These are phyloP conservation scores for Tribolium freemani DNA, from an alignment of 2,888 invertebrate species.

Conservation along the genomic window DNA sequence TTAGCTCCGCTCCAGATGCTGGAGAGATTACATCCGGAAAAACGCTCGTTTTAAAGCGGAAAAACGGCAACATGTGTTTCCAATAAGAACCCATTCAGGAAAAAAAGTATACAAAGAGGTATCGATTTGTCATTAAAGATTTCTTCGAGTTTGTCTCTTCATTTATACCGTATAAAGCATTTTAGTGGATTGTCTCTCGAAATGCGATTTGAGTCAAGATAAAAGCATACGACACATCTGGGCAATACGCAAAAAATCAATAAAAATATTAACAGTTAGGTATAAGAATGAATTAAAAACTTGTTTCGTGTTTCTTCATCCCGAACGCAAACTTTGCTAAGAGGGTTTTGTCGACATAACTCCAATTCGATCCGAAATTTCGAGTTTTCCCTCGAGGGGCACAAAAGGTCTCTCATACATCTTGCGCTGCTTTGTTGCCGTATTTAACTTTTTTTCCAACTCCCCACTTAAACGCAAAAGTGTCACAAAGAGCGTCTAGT, in stretches of 20 bases:
- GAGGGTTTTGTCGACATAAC: constrained; percentile 24
- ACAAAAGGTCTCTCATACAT: constrained; percentile 16
- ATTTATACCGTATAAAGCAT: neutral
- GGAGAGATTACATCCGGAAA: no score
- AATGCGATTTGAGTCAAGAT: neutral
- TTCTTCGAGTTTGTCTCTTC: neutral
- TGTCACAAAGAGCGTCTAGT: neutral
- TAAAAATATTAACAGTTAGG: no score
- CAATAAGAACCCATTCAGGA: neutral
- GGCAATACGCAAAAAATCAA: no score
- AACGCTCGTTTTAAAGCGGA: no score
- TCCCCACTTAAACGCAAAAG: constrained; percentile 2
- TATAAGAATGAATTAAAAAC: no score
- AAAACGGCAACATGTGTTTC: neutral
- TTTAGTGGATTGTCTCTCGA: constrained; percentile 6
- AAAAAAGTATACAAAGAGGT: neutral
- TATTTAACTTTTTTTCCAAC: constrained; percentile 21
- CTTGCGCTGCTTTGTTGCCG: constrained; percentile 17
- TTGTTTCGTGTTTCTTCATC: neutral
- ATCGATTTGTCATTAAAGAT: constrained; percentile 15
- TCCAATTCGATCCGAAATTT: constrained; percentile 14
- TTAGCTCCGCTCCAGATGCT: no score
- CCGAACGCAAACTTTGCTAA: neutral
- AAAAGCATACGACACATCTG: neutral
- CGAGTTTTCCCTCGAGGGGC: neutral